Evolutionary conservation across 2,888 invertebrate species (phyloP).

Genomic region (Aphrophora alni): DNA sequence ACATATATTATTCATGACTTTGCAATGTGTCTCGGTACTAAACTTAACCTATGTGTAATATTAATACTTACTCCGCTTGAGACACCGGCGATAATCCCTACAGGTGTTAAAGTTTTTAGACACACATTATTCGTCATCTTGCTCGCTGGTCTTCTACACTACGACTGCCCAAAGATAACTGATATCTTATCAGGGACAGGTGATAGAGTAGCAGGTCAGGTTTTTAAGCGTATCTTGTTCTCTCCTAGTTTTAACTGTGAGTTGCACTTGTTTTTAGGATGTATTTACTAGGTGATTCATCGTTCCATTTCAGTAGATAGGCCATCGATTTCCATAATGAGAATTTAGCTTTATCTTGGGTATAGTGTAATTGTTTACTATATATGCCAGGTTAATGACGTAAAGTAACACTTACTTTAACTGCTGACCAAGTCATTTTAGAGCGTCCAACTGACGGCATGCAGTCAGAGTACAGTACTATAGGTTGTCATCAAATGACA

Average conservation of each 20-base stretch:
- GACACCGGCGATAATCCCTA: background rate
- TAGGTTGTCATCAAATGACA: too few species aligned
- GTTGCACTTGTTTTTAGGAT: background rate
- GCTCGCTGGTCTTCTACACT: background rate
- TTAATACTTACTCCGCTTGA: background rate
- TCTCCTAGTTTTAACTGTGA: background rate
- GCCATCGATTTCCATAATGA: background rate
- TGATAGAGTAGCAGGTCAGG: conserved; percentile 6
- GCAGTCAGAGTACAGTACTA: too few species aligned
- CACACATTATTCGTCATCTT: background rate
- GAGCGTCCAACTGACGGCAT: too few species aligned
- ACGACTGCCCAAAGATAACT: conserved; percentile 9
- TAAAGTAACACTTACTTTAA: too few species aligned
- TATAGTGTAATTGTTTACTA: background rate
- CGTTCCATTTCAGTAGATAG: background rate
- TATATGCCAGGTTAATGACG: background rate
- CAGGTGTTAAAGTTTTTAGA: background rate
- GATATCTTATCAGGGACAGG: background rate
- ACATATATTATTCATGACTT: background rate
- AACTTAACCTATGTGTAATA: background rate
- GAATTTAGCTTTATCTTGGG: background rate
- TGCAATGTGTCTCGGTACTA: background rate
- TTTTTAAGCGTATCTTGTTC: background rate
- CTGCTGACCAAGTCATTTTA: too few species aligned
- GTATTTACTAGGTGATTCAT: background rate